Conservation (phyloP, 2,797 vertebrate genomes). For the Distichodus sexfasciatus region DNA sequence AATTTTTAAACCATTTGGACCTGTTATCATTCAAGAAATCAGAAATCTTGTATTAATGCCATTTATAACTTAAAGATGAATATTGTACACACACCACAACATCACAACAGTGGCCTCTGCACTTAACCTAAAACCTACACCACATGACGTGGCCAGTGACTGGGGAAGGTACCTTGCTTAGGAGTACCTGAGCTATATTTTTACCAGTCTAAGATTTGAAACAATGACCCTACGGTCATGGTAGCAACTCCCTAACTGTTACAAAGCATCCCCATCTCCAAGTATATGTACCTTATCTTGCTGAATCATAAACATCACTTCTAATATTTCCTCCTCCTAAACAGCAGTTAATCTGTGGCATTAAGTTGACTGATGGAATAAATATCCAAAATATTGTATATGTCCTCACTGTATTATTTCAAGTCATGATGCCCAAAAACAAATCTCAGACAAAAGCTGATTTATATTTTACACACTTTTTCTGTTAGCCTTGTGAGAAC, state of each 20-base stretch:
- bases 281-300: not conserved
- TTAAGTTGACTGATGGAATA: not conserved
- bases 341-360: not conserved
- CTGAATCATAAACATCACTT: not conserved
- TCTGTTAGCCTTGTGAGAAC: conserved; percentile 35
- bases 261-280: too few species aligned
- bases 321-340: not conserved
- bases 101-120: too few species aligned
- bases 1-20: not conserved
- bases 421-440: not conserved
- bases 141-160: too few species aligned
- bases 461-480: conserved; percentile 13
- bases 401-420: not conserved
- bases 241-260: too few species aligned
- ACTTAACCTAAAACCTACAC: too few species aligned
- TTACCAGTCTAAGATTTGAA: too few species aligned
- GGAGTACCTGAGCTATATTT: too few species aligned
- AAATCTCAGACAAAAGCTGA: not conserved
- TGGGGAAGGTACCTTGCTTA: too few species aligned
- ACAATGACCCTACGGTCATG: too few species aligned
- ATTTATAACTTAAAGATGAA: too few species aligned
- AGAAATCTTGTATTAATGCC: not conserved
- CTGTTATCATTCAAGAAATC: not conserved
- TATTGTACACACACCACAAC: too few species aligned
- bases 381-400: not conserved